phyloP scores from a whole-genome alignment of 1,140 invertebrate genomes.

The Hetaerina americana region DNA sequence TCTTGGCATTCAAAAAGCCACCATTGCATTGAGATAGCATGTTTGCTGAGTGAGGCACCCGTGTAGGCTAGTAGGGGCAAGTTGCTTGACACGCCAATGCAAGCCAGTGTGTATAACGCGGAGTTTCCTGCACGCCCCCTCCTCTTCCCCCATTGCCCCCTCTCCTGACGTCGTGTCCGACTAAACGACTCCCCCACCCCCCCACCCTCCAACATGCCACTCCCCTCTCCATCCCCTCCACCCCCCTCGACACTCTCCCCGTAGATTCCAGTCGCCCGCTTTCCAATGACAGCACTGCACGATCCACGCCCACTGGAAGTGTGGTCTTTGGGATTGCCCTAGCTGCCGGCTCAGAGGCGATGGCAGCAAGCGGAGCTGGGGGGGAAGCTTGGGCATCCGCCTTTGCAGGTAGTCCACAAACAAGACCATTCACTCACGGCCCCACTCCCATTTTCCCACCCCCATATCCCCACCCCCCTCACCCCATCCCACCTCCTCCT shows the following conservation, averaged over 20 bases:
- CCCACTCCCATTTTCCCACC: not conserved
- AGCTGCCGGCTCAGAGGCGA: not conserved
- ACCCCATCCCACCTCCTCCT: not conserved
- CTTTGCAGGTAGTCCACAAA: not conserved
- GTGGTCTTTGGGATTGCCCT: not conserved
- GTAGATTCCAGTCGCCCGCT: conserved; percentile 21
- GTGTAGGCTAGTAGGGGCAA: not conserved
- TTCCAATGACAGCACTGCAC: conserved; percentile 20
- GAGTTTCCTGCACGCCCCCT: not conserved
- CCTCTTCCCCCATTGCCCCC: not conserved
- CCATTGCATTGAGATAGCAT: not conserved
- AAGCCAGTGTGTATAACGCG: not conserved
- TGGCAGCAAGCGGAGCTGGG: conserved; percentile 5
- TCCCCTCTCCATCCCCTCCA: not conserved
- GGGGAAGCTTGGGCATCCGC: not conserved
- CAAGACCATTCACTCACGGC: too few species aligned
- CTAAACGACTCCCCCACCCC: too few species aligned
- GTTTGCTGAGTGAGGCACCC: not conserved
- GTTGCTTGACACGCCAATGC: not conserved
- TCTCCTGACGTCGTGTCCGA: too few species aligned
- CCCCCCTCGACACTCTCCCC: conserved; percentile 10
- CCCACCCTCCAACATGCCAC: too few species aligned
- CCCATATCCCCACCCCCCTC: not conserved
- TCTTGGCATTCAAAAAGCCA: not conserved
- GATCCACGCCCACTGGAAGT: conserved; percentile 14